Conservation (phyloP, 2,888 invertebrate species). For the Epiperipatus broadwayi region DNA sequence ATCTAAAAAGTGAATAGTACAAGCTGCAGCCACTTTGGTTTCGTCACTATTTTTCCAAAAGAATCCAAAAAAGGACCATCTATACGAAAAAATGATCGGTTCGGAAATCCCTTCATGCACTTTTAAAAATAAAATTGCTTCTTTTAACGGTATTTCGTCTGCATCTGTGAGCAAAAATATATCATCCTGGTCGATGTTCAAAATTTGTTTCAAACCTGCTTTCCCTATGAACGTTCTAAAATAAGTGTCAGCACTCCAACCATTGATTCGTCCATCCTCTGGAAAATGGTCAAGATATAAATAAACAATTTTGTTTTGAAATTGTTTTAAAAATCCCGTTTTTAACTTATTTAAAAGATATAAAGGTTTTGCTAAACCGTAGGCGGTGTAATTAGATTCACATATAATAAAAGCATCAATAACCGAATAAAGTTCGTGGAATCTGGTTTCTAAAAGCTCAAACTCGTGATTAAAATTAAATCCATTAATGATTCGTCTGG, state of each 20-base stretch:
- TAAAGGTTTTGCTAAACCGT: constrained; percentile 22
- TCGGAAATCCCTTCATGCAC: constrained; percentile 44
- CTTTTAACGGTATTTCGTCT: constrained; percentile 41
- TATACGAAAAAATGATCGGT: constrained; percentile 39
- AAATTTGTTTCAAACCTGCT: constrained; percentile 15
- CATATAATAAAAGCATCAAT: constrained; percentile 45
- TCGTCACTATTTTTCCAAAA: constrained; percentile 36
- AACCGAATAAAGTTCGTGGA: constrained; percentile 39
- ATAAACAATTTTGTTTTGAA: constrained; percentile 38
- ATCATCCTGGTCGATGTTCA: constrained; percentile 20
- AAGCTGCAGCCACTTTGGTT: constrained; percentile 13
- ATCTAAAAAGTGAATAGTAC: constrained; percentile 16
- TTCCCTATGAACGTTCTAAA: constrained; percentile 14
- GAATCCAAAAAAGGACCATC: constrained; percentile 46
- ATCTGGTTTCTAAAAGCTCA: constrained; percentile 42
- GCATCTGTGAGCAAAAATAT: constrained; percentile 35
- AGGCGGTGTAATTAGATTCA: constrained; percentile 25
- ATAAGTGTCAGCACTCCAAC: constrained; percentile 21
- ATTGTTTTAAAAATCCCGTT: constrained; percentile 33
- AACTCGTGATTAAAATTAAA: constrained; percentile 37
- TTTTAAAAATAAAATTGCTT: constrained; percentile 44
- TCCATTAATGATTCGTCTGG: constrained; percentile 38
- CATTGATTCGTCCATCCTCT: too few species aligned
- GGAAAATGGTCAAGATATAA: constrained; percentile 22
- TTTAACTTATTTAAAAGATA: constrained; percentile 32